Evolutionary conservation across 2,113 vertebrate genomes (phyloP), one percentile per base, ranked within the genome.

Genomic region (Chauna torquata): DNA sequence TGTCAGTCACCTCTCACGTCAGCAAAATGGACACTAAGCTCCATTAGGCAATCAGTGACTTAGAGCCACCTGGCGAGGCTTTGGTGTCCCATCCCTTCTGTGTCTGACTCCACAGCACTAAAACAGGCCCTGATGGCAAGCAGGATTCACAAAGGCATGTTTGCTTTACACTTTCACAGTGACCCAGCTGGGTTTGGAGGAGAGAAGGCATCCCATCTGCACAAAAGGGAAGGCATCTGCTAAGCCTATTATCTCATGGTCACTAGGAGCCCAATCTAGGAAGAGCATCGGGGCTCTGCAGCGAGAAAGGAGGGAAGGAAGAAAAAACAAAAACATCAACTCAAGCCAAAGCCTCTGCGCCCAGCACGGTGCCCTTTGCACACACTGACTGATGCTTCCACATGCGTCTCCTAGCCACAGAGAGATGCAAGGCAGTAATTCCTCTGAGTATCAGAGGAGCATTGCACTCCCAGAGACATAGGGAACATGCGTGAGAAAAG

Each of bases 131-230:
- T 52, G 45, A 28, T 5, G 12, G 64, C 34, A 91, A 57, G 71
- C 20, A 82, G 50, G 16, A 4, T 16, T 81, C 47, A 4, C 0
- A 2, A 58, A 77, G 50, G 27, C n/a, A 45, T 12, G 17, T 7
- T 59, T 62, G 44, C 77, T 72, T 79, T 36, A 52, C 42, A 59
- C 94, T 91, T 75, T 87, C 74, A 84, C 52, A 79, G 88, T 42
- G 49, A 82, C 83, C 49, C 82, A 72, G 82, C 34, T 82, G 49
- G 47, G 4, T 78, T n/a, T 59, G 47, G 34, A 94, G 52, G 58
- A 76, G 24, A 74, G 18, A 34, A 66, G 34, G 50, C 27, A 22
- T n/a, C 69, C n/a, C 45, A 38, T 68, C 38, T 30, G 55, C 77
- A 74, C 68, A 68, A 14, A 55, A 45, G 54, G 58, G 61, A 92